Percentiles rank a stretch among this genome's conserved stretches.
phyloP scores from a whole-genome alignment of 2,113 vertebrate species.

The Ophiodon elongatus region DNA sequence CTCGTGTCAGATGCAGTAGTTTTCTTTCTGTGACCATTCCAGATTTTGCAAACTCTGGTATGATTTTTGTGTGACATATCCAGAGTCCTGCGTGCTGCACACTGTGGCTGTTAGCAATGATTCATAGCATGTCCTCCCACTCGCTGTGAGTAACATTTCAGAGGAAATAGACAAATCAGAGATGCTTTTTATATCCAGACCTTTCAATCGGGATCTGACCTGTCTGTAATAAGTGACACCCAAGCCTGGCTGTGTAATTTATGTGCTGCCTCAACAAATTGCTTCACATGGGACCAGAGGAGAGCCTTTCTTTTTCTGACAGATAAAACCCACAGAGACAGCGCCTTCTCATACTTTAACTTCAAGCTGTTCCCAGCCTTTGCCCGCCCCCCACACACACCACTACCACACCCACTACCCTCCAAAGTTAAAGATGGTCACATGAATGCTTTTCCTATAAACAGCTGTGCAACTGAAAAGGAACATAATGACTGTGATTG shows the following conservation, averaged over 20 bases:
- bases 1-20: neutral
- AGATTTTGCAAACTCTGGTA: neutral
- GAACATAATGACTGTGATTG: constrained; percentile 40
- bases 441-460: constrained; percentile 28
- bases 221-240: constrained; percentile 76
- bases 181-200: constrained; percentile 76
- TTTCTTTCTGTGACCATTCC: neutral
- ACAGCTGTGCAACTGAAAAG: constrained; percentile 29
- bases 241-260: constrained; percentile 71
- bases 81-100: neutral
- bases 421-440: constrained; percentile 8
- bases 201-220: constrained; percentile 78
- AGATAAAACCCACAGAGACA: constrained; percentile 58
- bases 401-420: neutral
- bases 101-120: constrained; percentile 50
- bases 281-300: constrained; percentile 74
- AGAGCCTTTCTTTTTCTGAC: constrained; percentile 43
- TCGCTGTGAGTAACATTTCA: constrained; percentile 57
- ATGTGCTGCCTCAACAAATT: constrained; percentile 81
- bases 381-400: neutral
- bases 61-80: neutral
- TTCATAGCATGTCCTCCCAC: constrained; percentile 63
- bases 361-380: constrained; percentile 11
- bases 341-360: neutral
- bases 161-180: constrained; percentile 68